phyloP scores from a whole-genome alignment of 2,113 vertebrate genomes.

The Osmerus eperlanus region DNA sequence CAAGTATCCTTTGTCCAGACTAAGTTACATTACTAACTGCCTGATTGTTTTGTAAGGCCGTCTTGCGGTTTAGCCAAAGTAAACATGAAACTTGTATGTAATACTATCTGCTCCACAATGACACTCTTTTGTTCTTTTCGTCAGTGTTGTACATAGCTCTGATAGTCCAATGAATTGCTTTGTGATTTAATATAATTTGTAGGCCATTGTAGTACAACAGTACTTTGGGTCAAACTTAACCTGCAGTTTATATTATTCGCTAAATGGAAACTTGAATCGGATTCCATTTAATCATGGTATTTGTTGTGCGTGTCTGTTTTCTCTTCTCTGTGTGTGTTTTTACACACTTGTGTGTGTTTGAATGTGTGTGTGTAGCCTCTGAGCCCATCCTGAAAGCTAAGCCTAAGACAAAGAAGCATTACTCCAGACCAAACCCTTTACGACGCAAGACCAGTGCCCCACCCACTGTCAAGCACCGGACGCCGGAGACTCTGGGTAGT shows the following conservation, averaged over 20 bases:
- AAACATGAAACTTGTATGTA: slow-evolving; percentile 23
- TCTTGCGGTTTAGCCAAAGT: slow-evolving; percentile 39
- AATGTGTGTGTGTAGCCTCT: slow-evolving; percentile 71
- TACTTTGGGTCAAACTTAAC: neutral
- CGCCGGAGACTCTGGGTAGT: slow-evolving; percentile 76
- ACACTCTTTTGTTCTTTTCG: slow-evolving; percentile 23
- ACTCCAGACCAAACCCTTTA: slow-evolving; percentile 86
- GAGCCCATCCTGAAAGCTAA: slow-evolving; percentile 94
- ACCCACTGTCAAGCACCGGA: slow-evolving; percentile 76
- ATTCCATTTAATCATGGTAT: neutral
- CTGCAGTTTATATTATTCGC: too few species aligned
- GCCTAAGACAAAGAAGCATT: slow-evolving; percentile 83
- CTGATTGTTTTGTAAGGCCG: slow-evolving; percentile 49
- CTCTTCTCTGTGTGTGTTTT: slow-evolving; percentile 3
- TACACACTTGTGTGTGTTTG: slow-evolving; percentile 1
- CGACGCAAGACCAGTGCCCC: slow-evolving; percentile 88
- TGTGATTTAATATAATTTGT: too few species aligned
- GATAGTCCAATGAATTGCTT: slow-evolving; percentile 6
- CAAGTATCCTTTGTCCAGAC: slow-evolving; percentile 41
- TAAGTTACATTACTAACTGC: slow-evolving; percentile 31
- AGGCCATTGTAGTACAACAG: too few species aligned
- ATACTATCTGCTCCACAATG: neutral
- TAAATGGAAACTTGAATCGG: too few species aligned
- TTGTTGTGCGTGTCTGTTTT: slow-evolving; percentile 1
- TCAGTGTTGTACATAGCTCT: neutral